Evolutionary conservation across 2,113 vertebrate genomes (phyloP), one percentile per base, ranked within the genome.

Genomic region (Zapus hudsonius): DNA sequence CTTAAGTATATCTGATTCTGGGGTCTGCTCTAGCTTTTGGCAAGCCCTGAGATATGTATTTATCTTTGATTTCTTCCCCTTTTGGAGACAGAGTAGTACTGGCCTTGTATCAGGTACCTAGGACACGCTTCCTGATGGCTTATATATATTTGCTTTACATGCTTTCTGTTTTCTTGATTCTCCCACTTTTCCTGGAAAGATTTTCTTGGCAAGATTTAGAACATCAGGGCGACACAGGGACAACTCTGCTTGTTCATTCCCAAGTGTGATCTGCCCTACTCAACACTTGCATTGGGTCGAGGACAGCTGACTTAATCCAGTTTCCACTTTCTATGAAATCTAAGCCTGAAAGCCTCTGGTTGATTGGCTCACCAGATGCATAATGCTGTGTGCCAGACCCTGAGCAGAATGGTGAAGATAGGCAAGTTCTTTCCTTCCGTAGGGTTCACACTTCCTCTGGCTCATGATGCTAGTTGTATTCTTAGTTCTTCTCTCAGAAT

Each of bases 271-370:
- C 72, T 52, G 72, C 44, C 75, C 78, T 72, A 11, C 84, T 67
- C 25, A 66, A 67, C 4, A 27, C 38, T 66, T 80, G 31, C 44
- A 63, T 44, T 10, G 1, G 81, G 76, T 83, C 61, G 89, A 87
- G 59, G 66, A 70, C 87, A 84, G 91, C 76, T 66, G 87, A 44
- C 75, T 81, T 70, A 55, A 76, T 63, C 80, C 64, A 82, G 0
- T 87, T 78, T 27, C 22, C 2, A 76, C 94, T 87, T 95, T 83
- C 82, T 59, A 36, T 70, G 76, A 94, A 81, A 27, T 66, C 84
- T 64, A 42, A 29, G 13, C 76, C 75, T 20, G 25, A 33, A 31
- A 16, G 27, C 31, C 17, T 75, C 72, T 55, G 91, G 59, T 27
- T 80, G 61, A 20, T 66, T 61, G n/a, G 59, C 42, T 76, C 74